Evolutionary conservation across 2,888 invertebrate genomes (phyloP).

Genomic region (Caenorhabditis virilis): DNA sequence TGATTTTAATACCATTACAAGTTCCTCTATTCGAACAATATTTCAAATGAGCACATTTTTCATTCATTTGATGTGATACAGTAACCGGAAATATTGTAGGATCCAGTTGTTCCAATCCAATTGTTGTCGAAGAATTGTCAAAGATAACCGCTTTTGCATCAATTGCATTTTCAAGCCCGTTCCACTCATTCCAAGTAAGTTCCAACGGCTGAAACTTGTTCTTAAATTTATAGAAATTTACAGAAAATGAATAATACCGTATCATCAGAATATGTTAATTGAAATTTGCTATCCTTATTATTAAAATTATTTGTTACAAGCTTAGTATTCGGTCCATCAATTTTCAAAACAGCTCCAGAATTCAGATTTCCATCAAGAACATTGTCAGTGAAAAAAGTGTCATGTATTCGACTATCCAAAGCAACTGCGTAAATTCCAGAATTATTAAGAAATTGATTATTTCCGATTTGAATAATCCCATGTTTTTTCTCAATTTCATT

Average conservation of each 20-base stretch:
- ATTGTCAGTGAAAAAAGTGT: slow-evolving; percentile 29
- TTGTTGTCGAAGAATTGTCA: neutral
- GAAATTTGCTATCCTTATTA: slow-evolving; percentile 32
- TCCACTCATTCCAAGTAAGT: slow-evolving; percentile 40
- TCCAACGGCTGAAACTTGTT: slow-evolving; percentile 36
- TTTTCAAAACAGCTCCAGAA: slow-evolving; percentile 37
- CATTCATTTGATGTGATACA: slow-evolving; percentile 11
- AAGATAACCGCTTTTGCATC: slow-evolving; percentile 22
- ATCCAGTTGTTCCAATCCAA: neutral
- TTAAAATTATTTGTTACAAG: slow-evolving; percentile 38
- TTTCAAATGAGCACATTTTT: slow-evolving; percentile 37
- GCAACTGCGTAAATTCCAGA: slow-evolving; percentile 32
- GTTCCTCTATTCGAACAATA: slow-evolving; percentile 38
- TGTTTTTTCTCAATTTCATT: slow-evolving; percentile 10
- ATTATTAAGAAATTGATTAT: slow-evolving; percentile 28
- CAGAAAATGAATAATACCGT: too few species aligned
- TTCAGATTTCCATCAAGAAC: slow-evolving; percentile 28
- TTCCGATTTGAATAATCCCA: slow-evolving; percentile 17
- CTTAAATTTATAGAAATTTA: too few species aligned
- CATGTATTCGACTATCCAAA: slow-evolving; percentile 19
- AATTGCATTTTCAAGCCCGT: slow-evolving; percentile 13
- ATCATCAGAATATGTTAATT: slow-evolving; percentile 33
- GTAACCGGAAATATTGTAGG: slow-evolving; percentile 5
- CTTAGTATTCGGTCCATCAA: slow-evolving; percentile 28
- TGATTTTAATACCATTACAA: slow-evolving; percentile 14